These are phyloP conservation scores for Philaethria dido DNA, from an alignment of 2,888 invertebrate species.

Conservation along the genomic window DNA sequence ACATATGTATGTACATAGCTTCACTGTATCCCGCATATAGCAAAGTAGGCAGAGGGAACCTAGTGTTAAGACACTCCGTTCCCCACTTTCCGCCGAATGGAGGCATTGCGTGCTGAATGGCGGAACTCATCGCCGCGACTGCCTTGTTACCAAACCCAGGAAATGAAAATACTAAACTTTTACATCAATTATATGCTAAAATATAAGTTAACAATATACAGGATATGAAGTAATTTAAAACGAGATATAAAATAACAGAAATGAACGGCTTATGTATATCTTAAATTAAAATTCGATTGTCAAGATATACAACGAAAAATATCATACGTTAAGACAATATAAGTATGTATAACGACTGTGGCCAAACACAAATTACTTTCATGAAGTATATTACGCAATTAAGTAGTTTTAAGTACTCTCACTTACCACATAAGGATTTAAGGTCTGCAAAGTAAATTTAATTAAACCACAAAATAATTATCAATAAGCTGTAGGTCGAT, in stretches of 20 bases:
- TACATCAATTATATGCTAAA: too few relatives aligned
- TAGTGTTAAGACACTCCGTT: too few relatives aligned
- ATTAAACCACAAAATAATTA: constrained; percentile 20
- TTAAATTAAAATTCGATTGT: neutral
- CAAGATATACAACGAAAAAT: neutral
- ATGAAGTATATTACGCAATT: constrained; percentile 7
- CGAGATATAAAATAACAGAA: neutral
- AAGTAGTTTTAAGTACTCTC: constrained; percentile 22
- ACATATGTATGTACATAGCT: too few relatives aligned
- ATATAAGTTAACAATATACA: neutral
- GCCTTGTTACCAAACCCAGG: too few relatives aligned
- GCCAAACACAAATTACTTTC: neutral
- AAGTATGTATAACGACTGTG: neutral
- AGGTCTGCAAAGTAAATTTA: constrained; percentile 33
- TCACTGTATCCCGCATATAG: too few relatives aligned
- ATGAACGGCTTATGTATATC: neutral
- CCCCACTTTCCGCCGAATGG: too few relatives aligned
- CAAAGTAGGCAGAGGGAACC: too few relatives aligned
- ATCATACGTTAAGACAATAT: neutral
- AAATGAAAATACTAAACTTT: too few relatives aligned
- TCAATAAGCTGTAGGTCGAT: constrained; percentile 34
- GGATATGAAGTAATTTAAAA: neutral
- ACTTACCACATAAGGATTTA: constrained; percentile 22
- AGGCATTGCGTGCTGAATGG: too few relatives aligned
- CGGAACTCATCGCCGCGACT: too few relatives aligned